Conservation (phyloP, 2,113 vertebrate species). For the Danionella cerebrum region DNA sequence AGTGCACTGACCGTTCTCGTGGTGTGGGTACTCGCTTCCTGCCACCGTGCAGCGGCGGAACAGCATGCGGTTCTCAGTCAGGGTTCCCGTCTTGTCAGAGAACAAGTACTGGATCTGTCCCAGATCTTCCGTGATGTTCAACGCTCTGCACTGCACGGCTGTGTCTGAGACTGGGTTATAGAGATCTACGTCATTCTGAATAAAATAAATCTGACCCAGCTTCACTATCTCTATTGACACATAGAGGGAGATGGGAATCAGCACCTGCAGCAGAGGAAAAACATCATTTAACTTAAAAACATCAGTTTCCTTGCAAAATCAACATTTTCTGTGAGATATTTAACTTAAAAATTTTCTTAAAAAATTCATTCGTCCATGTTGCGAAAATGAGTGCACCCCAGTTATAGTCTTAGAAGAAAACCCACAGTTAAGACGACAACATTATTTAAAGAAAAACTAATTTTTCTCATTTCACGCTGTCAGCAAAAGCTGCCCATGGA, state of each 20-base stretch:
- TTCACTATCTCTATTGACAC: slow-evolving; percentile 96
- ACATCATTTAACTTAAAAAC: neutral
- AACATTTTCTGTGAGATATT: no score
- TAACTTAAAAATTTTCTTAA: no score
- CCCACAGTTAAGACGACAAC: no score
- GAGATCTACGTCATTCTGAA: slow-evolving; percentile 82
- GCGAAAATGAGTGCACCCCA: no score
- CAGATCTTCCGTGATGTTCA: slow-evolving; percentile 91
- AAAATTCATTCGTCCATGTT: no score
- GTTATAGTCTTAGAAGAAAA: no score
- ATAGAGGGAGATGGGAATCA: slow-evolving; percentile 93
- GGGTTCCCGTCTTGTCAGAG: slow-evolving; percentile 94
- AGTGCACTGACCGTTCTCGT: slow-evolving; percentile 77
- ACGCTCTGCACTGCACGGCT: slow-evolving; percentile 79
- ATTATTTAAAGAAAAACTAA: no score
- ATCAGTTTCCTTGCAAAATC: neutral
- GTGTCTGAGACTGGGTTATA: slow-evolving; percentile 77
- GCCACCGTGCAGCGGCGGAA: slow-evolving; percentile 87
- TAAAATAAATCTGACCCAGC: slow-evolving; percentile 87
- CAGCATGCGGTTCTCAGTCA: slow-evolving; percentile 97
- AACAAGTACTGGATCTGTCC: slow-evolving; percentile 91
- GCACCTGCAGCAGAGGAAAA: slow-evolving; percentile 67
- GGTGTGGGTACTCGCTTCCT: slow-evolving; percentile 85
- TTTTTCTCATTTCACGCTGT: no score
- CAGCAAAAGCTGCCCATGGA: no score